Evolutionary conservation across 2,888 invertebrate species (phyloP).

Genomic region (Cataglyphis livida): DNA sequence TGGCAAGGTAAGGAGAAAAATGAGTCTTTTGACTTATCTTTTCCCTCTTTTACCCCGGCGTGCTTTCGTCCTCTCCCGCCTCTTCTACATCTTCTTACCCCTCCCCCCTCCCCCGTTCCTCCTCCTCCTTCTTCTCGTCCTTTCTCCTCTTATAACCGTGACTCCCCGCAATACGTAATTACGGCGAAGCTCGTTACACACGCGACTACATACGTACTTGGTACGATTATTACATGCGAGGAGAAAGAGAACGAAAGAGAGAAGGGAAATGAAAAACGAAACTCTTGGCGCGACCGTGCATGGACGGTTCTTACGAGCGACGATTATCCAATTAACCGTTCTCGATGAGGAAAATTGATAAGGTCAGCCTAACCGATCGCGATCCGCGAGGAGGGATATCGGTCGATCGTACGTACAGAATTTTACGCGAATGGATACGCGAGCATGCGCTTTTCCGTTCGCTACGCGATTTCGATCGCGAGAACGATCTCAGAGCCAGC

Average conservation of each 20-base stretch:
- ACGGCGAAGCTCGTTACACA: conserved; percentile 62
- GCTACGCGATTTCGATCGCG: conserved; percentile 4
- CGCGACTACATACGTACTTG: conserved; percentile 48
- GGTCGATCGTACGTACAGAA: neutral
- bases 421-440: conserved; percentile 43
- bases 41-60: neutral
- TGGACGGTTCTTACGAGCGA: conserved; percentile 51
- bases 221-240: conserved; percentile 68
- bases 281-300: conserved; percentile 50
- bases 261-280: conserved; percentile 61
- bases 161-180: conserved; percentile 64
- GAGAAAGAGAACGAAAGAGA: neutral
- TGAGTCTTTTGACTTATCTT: conserved; percentile 8
- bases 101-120: neutral
- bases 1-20: conserved; percentile 35
- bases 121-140: neutral
- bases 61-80: neutral
- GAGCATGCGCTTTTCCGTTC: neutral
- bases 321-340: conserved; percentile 75
- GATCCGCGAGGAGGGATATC: conserved; percentile 15
- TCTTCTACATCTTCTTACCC: conserved; percentile 3
- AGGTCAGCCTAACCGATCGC: conserved; percentile 54
- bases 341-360: conserved; percentile 67
- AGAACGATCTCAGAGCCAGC: neutral
- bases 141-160: neutral